phyloP scores from a whole-genome alignment of 2,113 vertebrate genomes.

The Clarias batrachus region DNA sequence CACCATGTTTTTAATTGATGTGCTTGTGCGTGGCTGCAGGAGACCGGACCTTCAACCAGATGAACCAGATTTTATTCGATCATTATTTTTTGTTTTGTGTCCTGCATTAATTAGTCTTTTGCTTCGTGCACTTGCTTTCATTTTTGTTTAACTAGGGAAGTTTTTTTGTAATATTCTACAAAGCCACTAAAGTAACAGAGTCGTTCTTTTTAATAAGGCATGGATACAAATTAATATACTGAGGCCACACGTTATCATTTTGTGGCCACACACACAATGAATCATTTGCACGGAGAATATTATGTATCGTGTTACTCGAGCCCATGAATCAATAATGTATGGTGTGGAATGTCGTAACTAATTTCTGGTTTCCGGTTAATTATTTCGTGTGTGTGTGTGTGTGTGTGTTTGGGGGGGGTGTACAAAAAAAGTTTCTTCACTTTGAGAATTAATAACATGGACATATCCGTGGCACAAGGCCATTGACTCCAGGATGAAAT shows the following conservation, averaged over 20 bases:
- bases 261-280: background rate
- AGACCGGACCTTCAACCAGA: background rate
- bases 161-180: background rate
- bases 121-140: background rate
- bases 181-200: background rate
- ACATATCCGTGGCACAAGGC: background rate
- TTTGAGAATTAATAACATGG: background rate
- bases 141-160: background rate
- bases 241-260: background rate
- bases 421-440: background rate
- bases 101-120: background rate
- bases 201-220: constrained; percentile 4
- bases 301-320: background rate
- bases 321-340: background rate
- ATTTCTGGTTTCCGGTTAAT: background rate
- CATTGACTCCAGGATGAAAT: background rate
- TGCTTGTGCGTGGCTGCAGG: background rate
- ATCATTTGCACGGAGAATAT: background rate
- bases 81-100: background rate
- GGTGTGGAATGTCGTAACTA: background rate
- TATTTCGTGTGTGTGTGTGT: too few species aligned
- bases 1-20: background rate
- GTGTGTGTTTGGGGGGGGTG: too few species aligned
- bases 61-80: background rate
- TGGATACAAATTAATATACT: background rate